phyloP scores from a whole-genome alignment of 1,140 invertebrate genomes.

The Hydropsyche tenuis region DNA sequence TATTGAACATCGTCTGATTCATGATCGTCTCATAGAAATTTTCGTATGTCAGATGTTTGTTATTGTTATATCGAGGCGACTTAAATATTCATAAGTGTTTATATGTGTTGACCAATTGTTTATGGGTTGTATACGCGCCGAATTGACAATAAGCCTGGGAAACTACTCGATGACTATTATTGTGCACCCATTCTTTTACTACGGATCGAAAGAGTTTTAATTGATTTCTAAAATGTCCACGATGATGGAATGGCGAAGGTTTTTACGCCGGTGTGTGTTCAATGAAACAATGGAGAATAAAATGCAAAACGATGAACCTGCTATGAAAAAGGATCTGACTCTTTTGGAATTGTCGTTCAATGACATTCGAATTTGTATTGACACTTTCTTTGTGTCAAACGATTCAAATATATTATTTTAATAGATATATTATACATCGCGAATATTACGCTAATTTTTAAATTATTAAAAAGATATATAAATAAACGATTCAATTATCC shows the following conservation, averaged over 20 bases:
- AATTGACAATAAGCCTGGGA: constrained; percentile 33
- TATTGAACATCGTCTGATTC: constrained; percentile 15
- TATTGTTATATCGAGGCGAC: constrained; percentile 18
- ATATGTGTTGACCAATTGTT: constrained; percentile 37
- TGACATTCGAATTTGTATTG: constrained; percentile 1
- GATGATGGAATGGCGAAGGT: too few species aligned
- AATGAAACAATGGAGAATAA: constrained; percentile 8
- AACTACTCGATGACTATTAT: constrained; percentile 22
- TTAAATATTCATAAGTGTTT: constrained; percentile 37
- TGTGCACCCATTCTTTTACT: too few species aligned
- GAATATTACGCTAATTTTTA: too few species aligned
- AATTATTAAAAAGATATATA: too few species aligned
- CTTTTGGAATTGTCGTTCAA: neutral
- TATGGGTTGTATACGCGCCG: constrained; percentile 2
- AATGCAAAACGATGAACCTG: constrained; percentile 9
- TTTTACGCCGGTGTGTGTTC: neutral
- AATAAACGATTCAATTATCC: too few species aligned
- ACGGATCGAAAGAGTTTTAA: too few species aligned
- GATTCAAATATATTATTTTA: too few species aligned
- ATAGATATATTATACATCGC: too few species aligned
- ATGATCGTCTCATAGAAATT: neutral
- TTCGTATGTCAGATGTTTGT: constrained; percentile 5
- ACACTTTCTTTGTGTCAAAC: neutral
- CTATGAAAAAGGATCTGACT: neutral
- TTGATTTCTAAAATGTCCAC: too few species aligned